Evolutionary conservation across 2,888 invertebrate species (phyloP), one percentile per base, ranked within the genome.

Genomic region (Lymantria monacha): DNA sequence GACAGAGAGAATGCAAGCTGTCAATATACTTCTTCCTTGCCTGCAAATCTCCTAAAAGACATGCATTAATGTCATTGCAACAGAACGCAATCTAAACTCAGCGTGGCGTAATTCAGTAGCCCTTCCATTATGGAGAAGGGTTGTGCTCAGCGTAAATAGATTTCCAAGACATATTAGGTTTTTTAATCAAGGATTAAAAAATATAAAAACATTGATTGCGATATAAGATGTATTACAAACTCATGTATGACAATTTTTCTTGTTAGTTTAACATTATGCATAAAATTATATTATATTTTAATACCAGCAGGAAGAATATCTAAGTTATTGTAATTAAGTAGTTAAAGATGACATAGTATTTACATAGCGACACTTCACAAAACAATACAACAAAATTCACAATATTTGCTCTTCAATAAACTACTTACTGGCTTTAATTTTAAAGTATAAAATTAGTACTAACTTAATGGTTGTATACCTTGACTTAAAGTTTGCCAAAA

Each of bases 181-280:
- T 22, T n/a, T n/a, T n/a, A n/a, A 22, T 2, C 22, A 5, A 5
- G 22, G 5, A 3, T 22, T 22, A 22, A 10, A 33, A 33, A 33
- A 33, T 33, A 33, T 22, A 31, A 55, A 53, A 58, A 55, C 42
- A 37, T 30, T 41, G 55, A 42, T 55, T 46, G 57, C 57, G 56
- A 61, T 57, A 64, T 59, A 63, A 49, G 49, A 53, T 66, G 58
- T 67, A 67, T 64, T 66, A 55, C 66, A 61, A 66, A 73, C 60
- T 74, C 62, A 47, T 50, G 40, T 41, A 42, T 48, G 59, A 45
- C 48, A 54, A 55, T 55, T 49, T 58, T 55, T 44, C 43, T 22
- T 44, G 48, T 57, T 59, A 43, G 51, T 54, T 62, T 53, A 62
- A 52, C 55, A 47, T 69, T 59, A n/a, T 62, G 22, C 22, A 22